Percentiles rank a stretch among this genome's conserved stretches.
Evolutionary conservation across 2,888 invertebrate genomes (phyloP).

Genomic region (Leucozona laternaria): DNA sequence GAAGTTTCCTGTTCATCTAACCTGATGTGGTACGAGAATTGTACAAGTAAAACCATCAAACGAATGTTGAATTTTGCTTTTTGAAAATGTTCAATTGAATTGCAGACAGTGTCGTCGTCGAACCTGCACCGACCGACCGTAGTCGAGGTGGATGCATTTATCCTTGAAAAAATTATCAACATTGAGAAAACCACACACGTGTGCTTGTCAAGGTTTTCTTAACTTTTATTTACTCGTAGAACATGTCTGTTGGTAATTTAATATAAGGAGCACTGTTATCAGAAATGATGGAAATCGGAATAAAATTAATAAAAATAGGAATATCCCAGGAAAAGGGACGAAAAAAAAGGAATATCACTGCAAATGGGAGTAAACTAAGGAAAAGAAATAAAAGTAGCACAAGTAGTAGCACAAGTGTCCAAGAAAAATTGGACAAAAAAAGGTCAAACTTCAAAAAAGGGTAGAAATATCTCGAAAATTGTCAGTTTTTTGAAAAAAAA

Average conservation of each 20-base stretch:
- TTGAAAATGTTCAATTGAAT: slow-evolving; percentile 70
- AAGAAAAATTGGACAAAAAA: no score
- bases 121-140: background rate
- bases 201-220: slow-evolving; percentile 51
- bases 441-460: no score
- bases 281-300: background rate
- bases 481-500: no score
- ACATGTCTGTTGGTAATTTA: background rate
- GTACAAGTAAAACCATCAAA: background rate
- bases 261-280: background rate
- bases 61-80: slow-evolving; percentile 25
- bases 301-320: no score
- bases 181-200: slow-evolving; percentile 54
- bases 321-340: no score
- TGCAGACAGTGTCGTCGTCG: slow-evolving; percentile 71
- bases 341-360: no score
- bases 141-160: slow-evolving; percentile 16
- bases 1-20: slow-evolving; percentile 33
- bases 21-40: background rate
- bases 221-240: slow-evolving; percentile 35
- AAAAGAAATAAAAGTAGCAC: no score
- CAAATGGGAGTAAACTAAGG: no score
- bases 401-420: no score
- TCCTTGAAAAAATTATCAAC: slow-evolving; percentile 24
- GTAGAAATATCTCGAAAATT: no score